Evolutionary conservation across 2,888 invertebrate species (phyloP), one percentile per base, ranked within the genome.

Genomic region (Drosophila ochracea): DNA sequence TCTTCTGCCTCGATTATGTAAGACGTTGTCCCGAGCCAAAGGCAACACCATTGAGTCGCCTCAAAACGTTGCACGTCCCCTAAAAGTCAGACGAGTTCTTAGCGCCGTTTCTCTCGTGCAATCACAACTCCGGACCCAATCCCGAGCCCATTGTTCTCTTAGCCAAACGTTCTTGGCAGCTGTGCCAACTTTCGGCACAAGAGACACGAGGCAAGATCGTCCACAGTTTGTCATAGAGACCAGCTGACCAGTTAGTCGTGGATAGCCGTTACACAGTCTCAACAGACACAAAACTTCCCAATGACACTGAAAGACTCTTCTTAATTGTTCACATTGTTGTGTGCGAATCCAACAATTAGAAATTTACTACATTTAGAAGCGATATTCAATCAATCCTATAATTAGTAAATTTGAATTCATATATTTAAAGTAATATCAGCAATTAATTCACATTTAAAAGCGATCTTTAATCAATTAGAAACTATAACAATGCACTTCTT

Each of bases 11-110:
- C 55, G 77, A 76, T 87, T 83, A 87, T 82, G 72, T 86, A 85
- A 86, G 87, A 87, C 52, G 62, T 37, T 74, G 67, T 73, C 67
- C 52, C 76, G 25, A 76, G 80, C 71, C 65, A 77, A 49, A 53
- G 69, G 78, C 68, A 71, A 69, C 68, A 72, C 76, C 83, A 84
- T 83, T 81, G 83, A 76, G 75, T 70, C 79, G 57, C 69, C 71
- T 68, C 58, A 69, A 65, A 75, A 70, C 76, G 63, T 63, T 59
- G 76, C 65, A 60, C 75, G 79, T 85, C 70, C 86, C 83, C 75
- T 75, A 72, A 86, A 88, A 87, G 84, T 88, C 88, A 86, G 73
- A 76, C 68, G 61, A 79, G 64, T 41, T 82, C 78, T 76, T 80
- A 83, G 83, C 83, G 83, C 83, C 83, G 64, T 73, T 68, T 55